Evolutionary conservation across 2,113 vertebrate genomes (phyloP), one percentile per base, ranked within the genome.

Genomic region (Megatriorchis doriae): DNA sequence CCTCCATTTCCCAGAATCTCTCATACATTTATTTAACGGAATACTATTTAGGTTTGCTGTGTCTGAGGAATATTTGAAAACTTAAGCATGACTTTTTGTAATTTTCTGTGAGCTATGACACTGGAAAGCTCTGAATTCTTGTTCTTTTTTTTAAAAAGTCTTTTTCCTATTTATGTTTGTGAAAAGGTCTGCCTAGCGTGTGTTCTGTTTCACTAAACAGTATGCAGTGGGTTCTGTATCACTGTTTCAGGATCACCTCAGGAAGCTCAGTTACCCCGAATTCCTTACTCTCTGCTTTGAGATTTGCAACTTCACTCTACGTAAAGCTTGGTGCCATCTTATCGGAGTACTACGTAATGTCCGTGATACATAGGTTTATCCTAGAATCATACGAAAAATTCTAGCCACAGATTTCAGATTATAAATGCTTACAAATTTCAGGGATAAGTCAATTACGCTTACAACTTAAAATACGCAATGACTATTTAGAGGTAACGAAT

Each of bases 41-140:
- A 94, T 96, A 91, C 96, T 97, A 96, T 98, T 98, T 97, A 98
- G 98, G 98, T 98, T 99, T 99, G 98, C 98, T 97, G 98, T 99
- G 98, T 99, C 98, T 98, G 97, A 98, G 97, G 97, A 98, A 91
- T 98, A 98, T 98, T 98, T 98, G 94, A 98, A 96, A 98, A 97
- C 92, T 98, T 98, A 93, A 98, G 98, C 98, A 98, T 98, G 97
- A 97, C 82, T 96, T 82, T 87, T 58, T 32, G 95, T 58, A 73
- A 75, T 95, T 97, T 96, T 94, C 97, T 97, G 88, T 98, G 98
- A 98, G 98, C 98, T 98, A 36, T 97, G 95, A 98, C 98, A 98
- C 98, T 98, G 98, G 98, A 98, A 98, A 98, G 97, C 98, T 98
- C 97, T 98, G 98, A 97, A 94, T 86, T 95, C 93, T 96, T 43